Percentiles rank a stretch among this genome's conserved stretches.
These are phyloP conservation scores for Eupeodes latifasciatus DNA, from an alignment of 2,888 invertebrate genomes.

Conservation along the genomic window DNA sequence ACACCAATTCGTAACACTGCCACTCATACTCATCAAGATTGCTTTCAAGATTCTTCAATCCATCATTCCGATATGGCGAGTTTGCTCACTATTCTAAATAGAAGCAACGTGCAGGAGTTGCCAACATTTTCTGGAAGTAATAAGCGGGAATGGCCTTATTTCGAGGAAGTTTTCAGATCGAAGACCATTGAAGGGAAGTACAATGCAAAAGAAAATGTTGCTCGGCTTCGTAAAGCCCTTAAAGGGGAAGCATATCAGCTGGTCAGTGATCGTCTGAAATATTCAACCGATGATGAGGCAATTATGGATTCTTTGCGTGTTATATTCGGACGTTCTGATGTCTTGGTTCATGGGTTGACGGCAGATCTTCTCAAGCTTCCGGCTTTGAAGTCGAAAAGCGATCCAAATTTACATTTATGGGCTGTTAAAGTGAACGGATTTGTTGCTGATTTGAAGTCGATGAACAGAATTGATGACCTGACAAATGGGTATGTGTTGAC, in stretches of 20 bases:
- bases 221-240: constrained; percentile 6
- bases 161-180: background rate
- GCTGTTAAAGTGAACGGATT: constrained; percentile 9
- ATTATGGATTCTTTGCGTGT: constrained; percentile 2
- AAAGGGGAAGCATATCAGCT: constrained; percentile 17
- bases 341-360: constrained; percentile 13
- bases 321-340: constrained; percentile 6
- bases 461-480: background rate
- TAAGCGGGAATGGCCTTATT: constrained; percentile 2
- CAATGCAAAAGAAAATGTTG: background rate
- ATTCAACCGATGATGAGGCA: background rate
- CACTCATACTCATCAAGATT: too few relatives aligned
- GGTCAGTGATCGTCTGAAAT: constrained; percentile 1
- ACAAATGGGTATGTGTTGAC: too few relatives aligned
- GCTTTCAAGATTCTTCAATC: too few relatives aligned
- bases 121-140: background rate
- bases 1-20: too few relatives aligned
- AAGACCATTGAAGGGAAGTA: background rate
- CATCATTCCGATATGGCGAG: too few relatives aligned
- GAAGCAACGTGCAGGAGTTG: constrained; percentile 1
- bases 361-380: constrained; percentile 13
- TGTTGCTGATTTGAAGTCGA: constrained; percentile 1
- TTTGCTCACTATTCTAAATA: background rate
- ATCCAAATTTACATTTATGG: constrained; percentile 24
- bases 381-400: constrained; percentile 20